Evolutionary conservation across 2,113 vertebrate genomes (phyloP).

Genomic region (Oryzias celebensis): DNA sequence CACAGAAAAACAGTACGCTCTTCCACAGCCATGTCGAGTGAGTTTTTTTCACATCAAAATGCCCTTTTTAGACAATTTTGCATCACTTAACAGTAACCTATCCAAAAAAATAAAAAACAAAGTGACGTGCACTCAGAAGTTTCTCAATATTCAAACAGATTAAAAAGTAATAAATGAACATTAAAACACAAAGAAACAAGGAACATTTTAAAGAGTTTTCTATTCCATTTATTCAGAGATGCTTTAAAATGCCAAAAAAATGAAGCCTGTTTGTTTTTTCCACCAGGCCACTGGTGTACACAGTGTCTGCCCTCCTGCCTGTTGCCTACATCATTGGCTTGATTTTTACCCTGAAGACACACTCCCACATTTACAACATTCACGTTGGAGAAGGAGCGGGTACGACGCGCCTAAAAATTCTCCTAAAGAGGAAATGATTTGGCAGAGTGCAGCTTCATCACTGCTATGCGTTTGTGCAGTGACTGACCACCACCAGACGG

Average conservation of each 20-base stretch:
- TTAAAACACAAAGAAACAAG: background rate
- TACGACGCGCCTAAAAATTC: slow-evolving; percentile 52
- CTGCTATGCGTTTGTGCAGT: slow-evolving; percentile 31
- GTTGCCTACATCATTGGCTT: slow-evolving; percentile 83
- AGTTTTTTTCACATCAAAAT: slow-evolving; percentile 49
- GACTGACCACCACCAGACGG: slow-evolving; percentile 62
- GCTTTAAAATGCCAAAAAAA: background rate
- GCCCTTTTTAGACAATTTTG: too few relatives aligned
- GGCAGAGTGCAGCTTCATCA: background rate
- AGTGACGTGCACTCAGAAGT: too few relatives aligned
- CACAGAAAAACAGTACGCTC: slow-evolving; percentile 78
- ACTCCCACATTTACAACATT: slow-evolving; percentile 85
- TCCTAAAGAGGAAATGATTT: background rate
- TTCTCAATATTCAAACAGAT: too few relatives aligned
- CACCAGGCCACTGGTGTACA: slow-evolving; percentile 81
- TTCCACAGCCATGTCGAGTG: slow-evolving; percentile 87
- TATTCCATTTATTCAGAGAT: background rate
- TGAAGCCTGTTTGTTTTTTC: slow-evolving; percentile 9
- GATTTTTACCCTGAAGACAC: slow-evolving; percentile 86
- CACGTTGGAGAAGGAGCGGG: slow-evolving; percentile 79
- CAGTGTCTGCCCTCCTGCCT: slow-evolving; percentile 77
- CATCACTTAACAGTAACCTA: too few relatives aligned
- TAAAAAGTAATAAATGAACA: too few relatives aligned
- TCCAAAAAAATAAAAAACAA: too few relatives aligned
- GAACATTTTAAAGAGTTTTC: background rate